Evolutionary conservation across 2,797 vertebrate genomes (phyloP), one percentile per base, ranked within the genome.

Genomic region (Oreortyx pictus): DNA sequence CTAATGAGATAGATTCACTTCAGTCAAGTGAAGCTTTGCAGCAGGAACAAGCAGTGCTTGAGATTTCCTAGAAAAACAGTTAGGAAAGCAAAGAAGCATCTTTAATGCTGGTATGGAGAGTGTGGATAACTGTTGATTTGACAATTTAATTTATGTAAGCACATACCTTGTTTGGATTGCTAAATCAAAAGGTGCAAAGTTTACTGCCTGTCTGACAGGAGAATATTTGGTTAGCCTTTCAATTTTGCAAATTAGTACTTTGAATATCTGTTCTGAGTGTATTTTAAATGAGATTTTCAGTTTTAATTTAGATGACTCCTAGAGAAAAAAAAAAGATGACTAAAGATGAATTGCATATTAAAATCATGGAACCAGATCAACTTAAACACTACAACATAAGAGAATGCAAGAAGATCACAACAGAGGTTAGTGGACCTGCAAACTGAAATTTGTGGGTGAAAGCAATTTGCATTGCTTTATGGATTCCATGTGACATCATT

Each of bases 91-190:
- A 82, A 22, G 37, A 73, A 87, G 47, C 43, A 56, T 4, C 24
- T 10, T 18, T 22, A 64, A 29, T 54, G 49, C 52, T 79, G 74
- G 6, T 35, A 50, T 24, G 46, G n/a, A 46, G 13, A 66, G 5
- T 9, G 18, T 1, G 0, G 60, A 18, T 0, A 0, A 50, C 24
- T 71, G 24, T 2, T 52, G 33, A 29, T 65, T 79, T 62, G 14
- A 37, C 73, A 85, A 82, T 82, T 25, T 22, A 20, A 79, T 82
- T 56, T 15, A 39, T n/a, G 35, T n/a, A 56, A 87, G n/a, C 35
- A 86, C 6, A 22, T 35, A 33, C 16, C 7, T 67, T 59, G 19
- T 82, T 79, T 50, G 23, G 37, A 73, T 72, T 89, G 85, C 7
- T 31, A 4, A 86, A 56, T 43, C 18, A 61, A 88, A 91, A 89